Percentiles rank a stretch among this genome's conserved stretches.
These are phyloP conservation scores for Pungitius pungitius DNA, from an alignment of 2,113 vertebrate genomes.

Conservation along the genomic window DNA sequence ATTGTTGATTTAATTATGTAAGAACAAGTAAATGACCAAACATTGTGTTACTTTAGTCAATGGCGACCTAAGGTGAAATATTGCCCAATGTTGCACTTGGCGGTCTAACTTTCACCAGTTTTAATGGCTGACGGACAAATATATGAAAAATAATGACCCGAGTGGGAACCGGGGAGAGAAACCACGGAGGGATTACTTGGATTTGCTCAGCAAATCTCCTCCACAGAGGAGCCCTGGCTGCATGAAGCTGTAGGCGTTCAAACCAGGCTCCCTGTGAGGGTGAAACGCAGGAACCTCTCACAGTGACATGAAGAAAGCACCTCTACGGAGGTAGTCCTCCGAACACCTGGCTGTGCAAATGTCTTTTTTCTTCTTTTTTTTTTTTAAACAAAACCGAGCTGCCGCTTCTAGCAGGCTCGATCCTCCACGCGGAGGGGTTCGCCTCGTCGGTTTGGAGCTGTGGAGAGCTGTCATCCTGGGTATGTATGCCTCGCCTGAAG, in stretches of 20 bases:
- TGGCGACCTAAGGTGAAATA: conserved; percentile 36
- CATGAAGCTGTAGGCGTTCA: conserved; percentile 59
- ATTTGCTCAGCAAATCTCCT: conserved; percentile 77
- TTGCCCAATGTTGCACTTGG: conserved; percentile 13
- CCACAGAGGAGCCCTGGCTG: conserved; percentile 66
- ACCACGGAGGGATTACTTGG: conserved; percentile 68
- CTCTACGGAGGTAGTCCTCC: conserved; percentile 4
- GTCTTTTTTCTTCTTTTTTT: conserved; percentile 5
- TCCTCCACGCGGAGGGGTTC: background rate
- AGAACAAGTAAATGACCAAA: conserved; percentile 23
- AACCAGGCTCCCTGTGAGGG: conserved; percentile 33
- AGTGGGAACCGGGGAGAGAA: conserved; percentile 62
- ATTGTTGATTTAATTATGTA: background rate
- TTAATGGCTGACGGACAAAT: conserved; percentile 61
- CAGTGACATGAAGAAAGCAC: conserved; percentile 28
- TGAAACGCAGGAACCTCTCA: conserved; percentile 47
- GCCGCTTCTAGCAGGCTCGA: background rate
- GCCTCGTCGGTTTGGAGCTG: background rate
- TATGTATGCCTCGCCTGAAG: background rate
- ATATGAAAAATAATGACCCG: conserved; percentile 63
- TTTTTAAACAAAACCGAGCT: background rate
- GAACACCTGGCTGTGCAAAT: conserved; percentile 41
- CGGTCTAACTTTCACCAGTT: conserved; percentile 28
- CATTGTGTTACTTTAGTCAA: conserved; percentile 17
- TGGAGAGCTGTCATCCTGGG: background rate